These are phyloP conservation scores for Glandiceps talaboti DNA, from an alignment of 53 echinoderm and acorn worm genomes.

Conservation along the genomic window DNA sequence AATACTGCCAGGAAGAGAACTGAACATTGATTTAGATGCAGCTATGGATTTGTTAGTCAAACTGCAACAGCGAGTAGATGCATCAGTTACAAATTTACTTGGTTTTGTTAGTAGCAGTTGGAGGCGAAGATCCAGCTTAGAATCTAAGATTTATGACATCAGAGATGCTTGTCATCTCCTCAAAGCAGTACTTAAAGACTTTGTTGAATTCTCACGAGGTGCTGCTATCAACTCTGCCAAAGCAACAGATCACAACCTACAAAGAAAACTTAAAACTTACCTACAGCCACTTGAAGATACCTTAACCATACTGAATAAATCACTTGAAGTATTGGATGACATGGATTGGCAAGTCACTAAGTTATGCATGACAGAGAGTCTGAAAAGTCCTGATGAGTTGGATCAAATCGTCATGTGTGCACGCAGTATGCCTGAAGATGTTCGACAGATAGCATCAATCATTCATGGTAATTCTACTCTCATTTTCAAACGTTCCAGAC, in stretches of 20 bases:
- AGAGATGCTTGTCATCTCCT: slow-evolving; percentile 81
- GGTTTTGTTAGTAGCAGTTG: slow-evolving; percentile 95
- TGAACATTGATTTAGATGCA: slow-evolving; percentile 70
- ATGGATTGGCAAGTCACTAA: slow-evolving; percentile 65
- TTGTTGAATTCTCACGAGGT: slow-evolving; percentile 68
- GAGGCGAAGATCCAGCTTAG: slow-evolving; percentile 49
- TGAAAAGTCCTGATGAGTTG: slow-evolving; percentile 28
- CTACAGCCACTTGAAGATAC: slow-evolving; percentile 42
- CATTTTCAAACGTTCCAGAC: slow-evolving; percentile 51
- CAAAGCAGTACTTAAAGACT: slow-evolving; percentile 70
- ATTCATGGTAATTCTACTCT: slow-evolving; percentile 50
- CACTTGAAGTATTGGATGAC: slow-evolving; percentile 42
- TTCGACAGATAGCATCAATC: slow-evolving; percentile 49
- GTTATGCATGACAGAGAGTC: slow-evolving; percentile 34
- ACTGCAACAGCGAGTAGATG: slow-evolving; percentile 73
- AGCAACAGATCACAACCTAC: slow-evolving; percentile 43
- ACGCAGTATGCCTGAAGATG: slow-evolving; percentile 42
- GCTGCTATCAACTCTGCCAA: slow-evolving; percentile 45
- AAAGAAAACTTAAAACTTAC: slow-evolving; percentile 47
- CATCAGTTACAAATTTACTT: slow-evolving; percentile 66
- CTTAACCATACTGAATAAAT: slow-evolving; percentile 44
- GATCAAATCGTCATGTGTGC: slow-evolving; percentile 69
- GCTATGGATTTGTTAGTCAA: slow-evolving; percentile 75
- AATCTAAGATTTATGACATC: slow-evolving; percentile 72
- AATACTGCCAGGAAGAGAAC: slow-evolving; percentile 16